Conservation (phyloP, 2,888 invertebrate species). For the Tinea trinotella region DNA sequence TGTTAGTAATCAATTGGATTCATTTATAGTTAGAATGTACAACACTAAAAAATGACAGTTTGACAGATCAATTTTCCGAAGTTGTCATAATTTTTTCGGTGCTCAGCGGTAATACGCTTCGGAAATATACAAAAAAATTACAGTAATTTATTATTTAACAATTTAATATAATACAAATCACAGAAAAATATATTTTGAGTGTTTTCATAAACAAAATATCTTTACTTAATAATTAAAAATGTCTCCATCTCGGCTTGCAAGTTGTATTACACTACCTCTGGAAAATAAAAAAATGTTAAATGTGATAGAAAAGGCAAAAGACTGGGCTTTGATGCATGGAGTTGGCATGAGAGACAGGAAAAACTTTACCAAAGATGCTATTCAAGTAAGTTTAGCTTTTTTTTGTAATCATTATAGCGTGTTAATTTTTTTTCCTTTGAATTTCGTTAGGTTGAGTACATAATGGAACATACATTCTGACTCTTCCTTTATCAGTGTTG, state of each 20-base stretch:
- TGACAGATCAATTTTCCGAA: too few relatives aligned
- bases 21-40: too few relatives aligned
- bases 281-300: constrained; percentile 75
- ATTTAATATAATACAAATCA: too few relatives aligned
- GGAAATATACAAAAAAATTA: too few relatives aligned
- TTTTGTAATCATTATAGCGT: neutral
- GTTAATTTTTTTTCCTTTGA: neutral
- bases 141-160: neutral
- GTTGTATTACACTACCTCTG: constrained; percentile 78
- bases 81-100: too few relatives aligned
- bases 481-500: too few relatives aligned
- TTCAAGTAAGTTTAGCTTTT: constrained; percentile 71
- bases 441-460: too few relatives aligned
- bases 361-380: constrained; percentile 76
- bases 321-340: constrained; percentile 90
- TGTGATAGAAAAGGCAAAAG: constrained; percentile 81
- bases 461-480: too few relatives aligned
- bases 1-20: too few relatives aligned
- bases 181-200: neutral
- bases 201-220: neutral
- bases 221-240: constrained; percentile 30
- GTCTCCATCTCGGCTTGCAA: constrained; percentile 61
- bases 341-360: constrained; percentile 82
- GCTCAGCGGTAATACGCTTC: too few relatives aligned
- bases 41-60: too few relatives aligned